Evolutionary conservation across 2,888 invertebrate species (phyloP).

Genomic region (Campaea margaritaria): DNA sequence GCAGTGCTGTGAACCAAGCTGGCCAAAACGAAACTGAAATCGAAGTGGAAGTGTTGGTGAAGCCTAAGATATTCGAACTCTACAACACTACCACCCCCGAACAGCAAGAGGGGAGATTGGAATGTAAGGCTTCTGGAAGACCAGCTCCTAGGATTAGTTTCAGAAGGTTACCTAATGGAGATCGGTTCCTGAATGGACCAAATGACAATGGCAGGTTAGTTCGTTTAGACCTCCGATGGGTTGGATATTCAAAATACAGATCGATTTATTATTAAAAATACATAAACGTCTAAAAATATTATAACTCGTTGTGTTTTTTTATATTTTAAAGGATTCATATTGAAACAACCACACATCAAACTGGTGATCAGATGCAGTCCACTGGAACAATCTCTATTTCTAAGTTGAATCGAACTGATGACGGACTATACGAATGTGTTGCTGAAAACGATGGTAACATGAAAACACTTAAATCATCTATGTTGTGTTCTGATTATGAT

Average conservation of each 20-base stretch:
- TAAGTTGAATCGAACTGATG: slow-evolving; percentile 89
- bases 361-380: slow-evolving; percentile 79
- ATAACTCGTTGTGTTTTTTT: slow-evolving; percentile 28
- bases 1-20: slow-evolving; percentile 92
- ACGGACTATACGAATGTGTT: slow-evolving; percentile 95
- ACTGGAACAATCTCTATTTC: slow-evolving; percentile 89
- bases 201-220: slow-evolving; percentile 85
- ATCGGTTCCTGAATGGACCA: slow-evolving; percentile 87
- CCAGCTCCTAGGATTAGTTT: slow-evolving; percentile 93
- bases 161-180: slow-evolving; percentile 88
- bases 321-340: slow-evolving; percentile 83
- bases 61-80: slow-evolving; percentile 92
- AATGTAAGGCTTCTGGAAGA: slow-evolving; percentile 92
- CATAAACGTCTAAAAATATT: neutral
- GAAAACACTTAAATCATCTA: neutral
- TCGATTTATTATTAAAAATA: neutral
- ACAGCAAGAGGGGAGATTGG: slow-evolving; percentile 87
- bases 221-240: neutral
- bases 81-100: slow-evolving; percentile 89
- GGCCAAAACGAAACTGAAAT: slow-evolving; percentile 89
- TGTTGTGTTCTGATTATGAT: neutral
- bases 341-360: slow-evolving; percentile 79
- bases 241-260: neutral
- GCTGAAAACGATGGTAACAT: slow-evolving; percentile 89
- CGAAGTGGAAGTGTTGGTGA: slow-evolving; percentile 89